Conservation (phyloP, 2,113 vertebrate species). For the Pterophyllum scalare region DNA sequence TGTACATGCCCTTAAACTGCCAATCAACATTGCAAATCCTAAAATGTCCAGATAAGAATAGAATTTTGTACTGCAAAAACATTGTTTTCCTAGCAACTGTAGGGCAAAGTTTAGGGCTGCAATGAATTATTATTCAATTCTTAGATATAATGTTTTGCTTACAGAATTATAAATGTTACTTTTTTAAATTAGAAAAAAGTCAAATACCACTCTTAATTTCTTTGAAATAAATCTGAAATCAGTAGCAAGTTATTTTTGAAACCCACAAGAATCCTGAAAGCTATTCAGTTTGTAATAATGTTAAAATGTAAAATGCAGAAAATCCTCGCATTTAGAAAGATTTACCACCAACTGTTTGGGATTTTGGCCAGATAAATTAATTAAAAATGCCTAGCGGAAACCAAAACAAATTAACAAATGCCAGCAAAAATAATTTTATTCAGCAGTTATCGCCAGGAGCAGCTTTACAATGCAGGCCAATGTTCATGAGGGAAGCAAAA, state of each 20-base stretch:
- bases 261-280: not conserved
- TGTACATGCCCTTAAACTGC: too few species aligned
- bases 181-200: not conserved
- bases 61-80: too few species aligned
- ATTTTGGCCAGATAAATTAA: not conserved
- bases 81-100: not conserved
- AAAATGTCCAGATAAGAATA: not conserved
- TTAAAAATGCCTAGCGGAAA: not conserved
- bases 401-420: not conserved
- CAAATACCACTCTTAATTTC: not conserved
- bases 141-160: not conserved
- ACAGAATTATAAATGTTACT: not conserved
- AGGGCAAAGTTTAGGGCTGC: not conserved
- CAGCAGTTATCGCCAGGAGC: not conserved
- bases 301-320: not conserved
- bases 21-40: not conserved
- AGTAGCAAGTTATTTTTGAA: not conserved
- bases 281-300: too few species aligned
- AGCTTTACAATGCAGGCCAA: not conserved
- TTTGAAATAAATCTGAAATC: not conserved
- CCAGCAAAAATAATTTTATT: not conserved
- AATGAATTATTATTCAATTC: not conserved
- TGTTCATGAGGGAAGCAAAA: slow-evolving; percentile 26
- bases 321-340: not conserved
- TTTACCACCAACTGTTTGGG: not conserved